phyloP scores from a whole-genome alignment of 2,797 vertebrate genomes.

The Acropternis orthonyx region DNA sequence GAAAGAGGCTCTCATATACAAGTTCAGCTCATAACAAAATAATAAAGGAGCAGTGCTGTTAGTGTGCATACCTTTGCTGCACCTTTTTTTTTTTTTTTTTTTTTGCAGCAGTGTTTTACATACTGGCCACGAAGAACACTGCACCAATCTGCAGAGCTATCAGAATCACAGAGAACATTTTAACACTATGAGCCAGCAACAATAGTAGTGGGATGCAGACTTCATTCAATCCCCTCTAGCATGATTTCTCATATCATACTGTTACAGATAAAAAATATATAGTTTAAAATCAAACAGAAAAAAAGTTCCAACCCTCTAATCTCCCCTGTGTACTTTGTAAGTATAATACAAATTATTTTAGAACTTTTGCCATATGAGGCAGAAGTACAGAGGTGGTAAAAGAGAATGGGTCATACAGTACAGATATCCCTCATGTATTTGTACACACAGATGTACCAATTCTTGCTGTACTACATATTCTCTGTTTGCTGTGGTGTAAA shows the following conservation, averaged over 20 bases:
- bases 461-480: background rate
- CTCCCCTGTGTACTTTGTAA: background rate
- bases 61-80: background rate
- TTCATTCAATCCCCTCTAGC: background rate
- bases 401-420: background rate
- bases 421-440: rapidly evolving
- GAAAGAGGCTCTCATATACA: background rate
- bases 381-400: background rate
- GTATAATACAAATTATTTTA: background rate
- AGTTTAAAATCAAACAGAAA: background rate
- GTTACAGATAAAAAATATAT: background rate
- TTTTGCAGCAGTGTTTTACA: conserved; percentile 12
- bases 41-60: background rate
- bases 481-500: background rate
- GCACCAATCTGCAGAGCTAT: conserved; percentile 43
- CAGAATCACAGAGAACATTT: background rate
- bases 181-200: background rate
- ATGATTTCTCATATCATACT: background rate
- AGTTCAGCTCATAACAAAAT: background rate
- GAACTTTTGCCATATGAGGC: rapidly evolving
- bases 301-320: rapidly evolving
- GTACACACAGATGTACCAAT: background rate
- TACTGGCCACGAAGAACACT: background rate
- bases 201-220: background rate
- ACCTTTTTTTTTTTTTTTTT: background rate